Evolutionary conservation across 1,140 invertebrate species (phyloP), one percentile per base, ranked within the genome.

Genomic region (Scaptomyza graminum): DNA sequence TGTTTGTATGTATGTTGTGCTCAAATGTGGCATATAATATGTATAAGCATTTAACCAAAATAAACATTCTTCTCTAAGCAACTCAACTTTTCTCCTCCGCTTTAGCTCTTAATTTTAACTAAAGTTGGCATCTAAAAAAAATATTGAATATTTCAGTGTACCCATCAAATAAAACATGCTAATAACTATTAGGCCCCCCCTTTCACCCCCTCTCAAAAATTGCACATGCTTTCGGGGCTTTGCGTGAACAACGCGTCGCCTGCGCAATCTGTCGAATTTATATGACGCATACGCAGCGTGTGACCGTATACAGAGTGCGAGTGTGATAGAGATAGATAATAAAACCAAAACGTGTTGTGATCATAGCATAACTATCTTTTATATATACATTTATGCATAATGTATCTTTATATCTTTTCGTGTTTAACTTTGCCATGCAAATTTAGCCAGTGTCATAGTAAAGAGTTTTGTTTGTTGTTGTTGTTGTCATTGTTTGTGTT

Each of bases 211-310:
- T 3, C 25, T 3, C 28, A 31, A 31, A 34, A 16, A 44, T 13
- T 52, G 0, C n/a, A 34, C 0, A n/a, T 7, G 2, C 13, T 18
- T 16, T 0, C n/a, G n/a, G 8, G 0, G 2, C 8, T 60, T 67
- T 49, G 50, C 63, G 49, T 43, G 56, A 16, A 28, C 50, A 62
- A 62, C 70, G 70, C 46, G 70, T 56, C 70, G 70, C 65, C 68
- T 73, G 70, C 70, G 70, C 70, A 73, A 56, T 73, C 9, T 68
- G 28, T 1, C 18, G n/a, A 34, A 12, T 6, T 37, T 25, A 57
- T 25, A 61, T 73, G 51, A 73, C 70, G 70, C 70, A 73, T 73
- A 56, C 70, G 70, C 70, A 73, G 9, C 70, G 70, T 73, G 43
- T 39, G 22, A 13, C 55, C 49, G 11, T 41, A 18, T n/a, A 44